A percentile compares a stretch with the other conserved stretches of the same genome.
These are phyloP conservation scores for Trematocara caparti DNA, from an alignment of 2,797 vertebrate species.

Conservation along the genomic window DNA sequence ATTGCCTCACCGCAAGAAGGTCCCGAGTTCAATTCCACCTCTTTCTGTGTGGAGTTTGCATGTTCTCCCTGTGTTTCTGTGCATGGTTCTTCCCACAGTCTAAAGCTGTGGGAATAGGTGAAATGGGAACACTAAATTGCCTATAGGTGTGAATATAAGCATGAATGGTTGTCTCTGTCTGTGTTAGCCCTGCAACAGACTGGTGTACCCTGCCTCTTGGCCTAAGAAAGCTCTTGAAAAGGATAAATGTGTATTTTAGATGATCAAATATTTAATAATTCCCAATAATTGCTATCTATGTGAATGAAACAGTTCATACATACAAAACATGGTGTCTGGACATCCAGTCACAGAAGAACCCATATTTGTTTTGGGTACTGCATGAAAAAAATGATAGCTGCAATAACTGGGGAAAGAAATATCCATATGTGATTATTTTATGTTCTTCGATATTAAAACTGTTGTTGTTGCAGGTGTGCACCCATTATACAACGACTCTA, in stretches of 20 bases:
- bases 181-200: not conserved
- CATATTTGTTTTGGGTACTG: not conserved
- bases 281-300: not conserved
- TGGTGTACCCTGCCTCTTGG: not conserved
- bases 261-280: not conserved
- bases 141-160: rapidly evolving
- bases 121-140: not conserved
- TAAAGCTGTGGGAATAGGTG: not conserved
- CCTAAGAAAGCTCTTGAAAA: not conserved
- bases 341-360: not conserved
- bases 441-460: not conserved
- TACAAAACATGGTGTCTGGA: not conserved
- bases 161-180: rapidly evolving
- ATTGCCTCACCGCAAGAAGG: rapidly evolving
- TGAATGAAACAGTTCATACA: not conserved
- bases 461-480: not conserved
- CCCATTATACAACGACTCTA: no score
- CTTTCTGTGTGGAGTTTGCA: not conserved
- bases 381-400: not conserved
- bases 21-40: rapidly evolving
- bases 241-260: not conserved
- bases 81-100: not conserved
- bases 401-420: not conserved
- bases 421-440: not conserved
- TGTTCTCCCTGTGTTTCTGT: not conserved